Percentiles rank a stretch among this genome's conserved stretches.
These are phyloP conservation scores for Leucophora obtusa DNA, from an alignment of 2,888 invertebrate species.

Conservation along the genomic window DNA sequence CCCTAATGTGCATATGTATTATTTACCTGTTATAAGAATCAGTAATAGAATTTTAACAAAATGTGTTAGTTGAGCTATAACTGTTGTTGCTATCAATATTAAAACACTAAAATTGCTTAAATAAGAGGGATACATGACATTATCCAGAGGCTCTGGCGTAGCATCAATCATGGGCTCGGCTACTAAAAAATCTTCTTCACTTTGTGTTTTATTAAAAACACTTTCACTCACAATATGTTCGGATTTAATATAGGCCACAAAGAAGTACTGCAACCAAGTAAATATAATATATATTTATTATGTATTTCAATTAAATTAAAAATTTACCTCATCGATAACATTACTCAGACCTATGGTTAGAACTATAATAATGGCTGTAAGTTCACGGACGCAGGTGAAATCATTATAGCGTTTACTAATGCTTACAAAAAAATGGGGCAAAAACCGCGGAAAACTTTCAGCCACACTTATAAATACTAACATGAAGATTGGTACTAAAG, in stretches of 20 bases:
- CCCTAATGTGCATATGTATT: too few species aligned
- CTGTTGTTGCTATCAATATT: slow-evolving; percentile 84
- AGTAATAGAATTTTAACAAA: slow-evolving; percentile 84
- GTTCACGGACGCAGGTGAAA: slow-evolving; percentile 80
- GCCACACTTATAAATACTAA: slow-evolving; percentile 77
- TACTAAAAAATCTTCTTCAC: slow-evolving; percentile 64
- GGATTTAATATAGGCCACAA: slow-evolving; percentile 66
- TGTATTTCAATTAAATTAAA: not conserved
- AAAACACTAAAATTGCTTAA: slow-evolving; percentile 85
- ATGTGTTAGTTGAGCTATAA: slow-evolving; percentile 86
- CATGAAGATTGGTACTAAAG: slow-evolving; percentile 75
- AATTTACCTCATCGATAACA: slow-evolving; percentile 82
- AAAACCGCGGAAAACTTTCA: slow-evolving; percentile 77
- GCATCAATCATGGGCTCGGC: slow-evolving; percentile 69
- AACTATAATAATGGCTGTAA: slow-evolving; percentile 81
- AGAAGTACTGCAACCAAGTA: slow-evolving; percentile 66
- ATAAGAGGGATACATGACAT: slow-evolving; percentile 83
- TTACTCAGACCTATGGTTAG: slow-evolving; percentile 81
- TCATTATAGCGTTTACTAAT: slow-evolving; percentile 81
- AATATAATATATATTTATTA: not conserved
- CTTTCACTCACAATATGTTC: slow-evolving; percentile 73
- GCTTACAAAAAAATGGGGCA: slow-evolving; percentile 79
- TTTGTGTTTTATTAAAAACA: slow-evolving; percentile 66
- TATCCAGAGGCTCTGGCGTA: slow-evolving; percentile 69
- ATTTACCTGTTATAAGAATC: slow-evolving; percentile 80